Base-by-base conservation (phyloP, 35 echinoderm and acorn worm species). In the Patiria miniata region DNA sequence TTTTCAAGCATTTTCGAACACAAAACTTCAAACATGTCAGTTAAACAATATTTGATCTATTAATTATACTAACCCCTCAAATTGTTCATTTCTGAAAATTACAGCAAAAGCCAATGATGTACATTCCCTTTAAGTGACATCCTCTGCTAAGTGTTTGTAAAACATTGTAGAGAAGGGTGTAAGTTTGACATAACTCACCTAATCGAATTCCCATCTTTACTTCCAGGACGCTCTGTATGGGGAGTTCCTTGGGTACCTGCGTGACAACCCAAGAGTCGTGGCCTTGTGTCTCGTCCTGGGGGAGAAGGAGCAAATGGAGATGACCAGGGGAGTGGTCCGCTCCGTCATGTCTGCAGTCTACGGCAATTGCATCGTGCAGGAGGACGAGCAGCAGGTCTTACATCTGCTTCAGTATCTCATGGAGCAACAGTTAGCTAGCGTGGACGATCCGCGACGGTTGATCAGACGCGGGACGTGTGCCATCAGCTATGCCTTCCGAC, bases 341-440 rank as follows among this genome's bases (percentile, higher is more conserved):
- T 61, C 82, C 26, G 37, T 99, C 10, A 93, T 99, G 78, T 99
- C 92, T 7, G 90, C 87, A 65, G 86, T 99, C 1, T 99, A 92
- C 38, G 92, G 93, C 30, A 99, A 99, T 51, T 94, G 93, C 39
- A 77, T 99, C 5, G 87, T 94, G 19, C 86, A 94, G 36, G 96
- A 89, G 19, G 93, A 99, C 34, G 96, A 99, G 39, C 86, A 78
- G n/a, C 68, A 78, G 17, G 90, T 86, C 21, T 61, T 99, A 23
- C 39, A 92, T 29, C 79, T 99, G 16, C 79, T 99, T 5, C 96
- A 99, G 56, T 73, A 83, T 8, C 87, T 99, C 32, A 99, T 99
- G 65, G 54, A 82, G 40, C 76, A 87, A 37, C 89, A 99, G 87
- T 78, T 99, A 6, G 83, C 92, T 4, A 83, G 78, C 32, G 94